phyloP scores from a whole-genome alignment of 2,113 vertebrate species.

The Sinocyclocheilus anophthalmus region DNA sequence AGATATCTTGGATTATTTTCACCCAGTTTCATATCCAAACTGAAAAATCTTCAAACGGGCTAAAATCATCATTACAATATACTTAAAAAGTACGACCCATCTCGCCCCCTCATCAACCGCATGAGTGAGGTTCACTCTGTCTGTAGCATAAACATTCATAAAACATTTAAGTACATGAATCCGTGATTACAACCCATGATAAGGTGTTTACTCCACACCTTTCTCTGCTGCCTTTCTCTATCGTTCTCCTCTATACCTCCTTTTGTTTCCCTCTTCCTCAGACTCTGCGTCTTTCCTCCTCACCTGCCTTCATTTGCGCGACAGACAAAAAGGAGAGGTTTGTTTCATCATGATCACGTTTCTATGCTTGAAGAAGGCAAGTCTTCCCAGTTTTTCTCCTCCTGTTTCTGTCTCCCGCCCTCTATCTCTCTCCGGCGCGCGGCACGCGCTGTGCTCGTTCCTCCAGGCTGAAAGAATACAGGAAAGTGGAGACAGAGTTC shows the following conservation, averaged over 20 bases:
- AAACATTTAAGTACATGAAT: background rate
- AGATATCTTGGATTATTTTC: background rate
- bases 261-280: constrained; percentile 80
- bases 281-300: constrained; percentile 79
- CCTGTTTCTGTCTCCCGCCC: constrained; percentile 78
- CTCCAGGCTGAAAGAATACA: constrained; percentile 82
- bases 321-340: background rate
- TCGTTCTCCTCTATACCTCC: constrained; percentile 77
- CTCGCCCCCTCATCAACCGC: background rate
- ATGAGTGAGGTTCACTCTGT: background rate
- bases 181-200: background rate
- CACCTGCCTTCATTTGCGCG: constrained; percentile 85
- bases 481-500: background rate
- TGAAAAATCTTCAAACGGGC: background rate
- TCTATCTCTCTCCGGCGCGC: constrained; percentile 82
- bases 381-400: constrained; percentile 77
- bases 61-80: background rate
- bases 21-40: background rate
- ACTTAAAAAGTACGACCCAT: background rate
- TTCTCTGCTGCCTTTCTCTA: constrained; percentile 81
- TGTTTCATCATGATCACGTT: background rate
- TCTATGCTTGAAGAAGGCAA: background rate
- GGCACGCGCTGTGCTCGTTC: constrained; percentile 81
- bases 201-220: constrained; percentile 65
- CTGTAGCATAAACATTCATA: background rate